A percentile compares a stretch with the other conserved stretches of the same genome.
Conservation (phyloP, 2,888 invertebrate genomes). For the Ophioninae sp. region DNA sequence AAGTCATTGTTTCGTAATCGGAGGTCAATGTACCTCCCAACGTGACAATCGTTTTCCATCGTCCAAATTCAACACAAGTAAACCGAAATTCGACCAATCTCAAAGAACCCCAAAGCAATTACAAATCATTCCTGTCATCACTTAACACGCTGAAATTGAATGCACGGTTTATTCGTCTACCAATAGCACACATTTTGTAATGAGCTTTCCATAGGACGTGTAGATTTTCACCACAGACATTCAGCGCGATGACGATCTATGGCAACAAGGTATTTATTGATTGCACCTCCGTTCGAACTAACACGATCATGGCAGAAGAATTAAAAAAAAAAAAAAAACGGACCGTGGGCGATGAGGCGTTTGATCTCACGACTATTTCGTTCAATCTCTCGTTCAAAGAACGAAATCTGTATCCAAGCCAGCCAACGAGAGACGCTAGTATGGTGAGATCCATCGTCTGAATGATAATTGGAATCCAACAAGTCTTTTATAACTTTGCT, state of each 20-base stretch:
- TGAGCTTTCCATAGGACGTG: slow-evolving; percentile 40
- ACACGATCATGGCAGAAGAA: background rate
- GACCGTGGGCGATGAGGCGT: slow-evolving; percentile 52
- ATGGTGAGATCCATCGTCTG: slow-evolving; percentile 53
- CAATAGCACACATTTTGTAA: slow-evolving; percentile 46
- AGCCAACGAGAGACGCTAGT: slow-evolving; percentile 50
- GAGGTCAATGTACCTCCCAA: too few species aligned
- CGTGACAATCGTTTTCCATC: too few species aligned
- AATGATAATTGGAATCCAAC: slow-evolving; percentile 15
- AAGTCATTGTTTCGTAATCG: too few species aligned
- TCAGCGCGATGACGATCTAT: slow-evolving; percentile 30
- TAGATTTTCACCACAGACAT: slow-evolving; percentile 54
- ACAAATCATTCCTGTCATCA: background rate
- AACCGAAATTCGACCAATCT: too few species aligned
- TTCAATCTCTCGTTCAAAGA: slow-evolving; percentile 54
- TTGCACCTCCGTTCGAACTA: background rate
- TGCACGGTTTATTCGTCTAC: slow-evolving; percentile 40
- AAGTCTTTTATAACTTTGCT: slow-evolving; percentile 42
- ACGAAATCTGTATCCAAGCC: slow-evolving; percentile 51
- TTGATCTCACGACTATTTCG: slow-evolving; percentile 42
- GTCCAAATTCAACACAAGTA: too few species aligned
- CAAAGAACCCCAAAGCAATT: too few species aligned
- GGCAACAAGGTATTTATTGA: background rate
- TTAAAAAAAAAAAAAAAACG: background rate
- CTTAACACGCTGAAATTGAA: slow-evolving; percentile 48